These are phyloP conservation scores for Lasiommata megera DNA, from an alignment of 2,888 invertebrate genomes.

Conservation along the genomic window DNA sequence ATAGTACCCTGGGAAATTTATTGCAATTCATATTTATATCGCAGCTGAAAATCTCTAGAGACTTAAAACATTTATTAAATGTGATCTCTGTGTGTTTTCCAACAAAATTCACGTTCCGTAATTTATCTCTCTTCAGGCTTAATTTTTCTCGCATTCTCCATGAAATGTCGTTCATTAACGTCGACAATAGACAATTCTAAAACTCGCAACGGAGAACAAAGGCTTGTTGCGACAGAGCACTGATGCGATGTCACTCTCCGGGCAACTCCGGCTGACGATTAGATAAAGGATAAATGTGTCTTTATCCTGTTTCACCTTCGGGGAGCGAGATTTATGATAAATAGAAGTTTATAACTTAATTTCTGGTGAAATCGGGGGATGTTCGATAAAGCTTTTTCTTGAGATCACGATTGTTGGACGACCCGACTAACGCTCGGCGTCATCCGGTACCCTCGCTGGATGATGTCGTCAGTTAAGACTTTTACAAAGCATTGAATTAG, in stretches of 20 bases:
- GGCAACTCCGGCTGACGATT: slow-evolving; percentile 14
- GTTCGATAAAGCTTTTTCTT: background rate
- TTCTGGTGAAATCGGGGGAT: background rate
- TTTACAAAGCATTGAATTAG: no score
- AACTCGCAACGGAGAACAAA: slow-evolving; percentile 18
- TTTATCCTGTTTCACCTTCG: slow-evolving; percentile 8
- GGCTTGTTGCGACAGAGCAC: slow-evolving; percentile 15
- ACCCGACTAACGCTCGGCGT: background rate
- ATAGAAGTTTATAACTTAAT: background rate
- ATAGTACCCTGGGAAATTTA: no score
- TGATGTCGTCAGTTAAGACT: no score
- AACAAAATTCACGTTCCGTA: slow-evolving; percentile 1
- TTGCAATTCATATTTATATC: no score
- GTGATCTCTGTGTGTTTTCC: background rate
- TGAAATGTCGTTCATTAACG: slow-evolving; percentile 24
- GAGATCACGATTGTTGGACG: no score
- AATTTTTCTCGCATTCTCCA: slow-evolving; percentile 17
- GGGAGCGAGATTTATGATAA: slow-evolving; percentile 1
- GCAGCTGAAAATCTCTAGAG: background rate
- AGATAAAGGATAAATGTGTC: slow-evolving; percentile 10
- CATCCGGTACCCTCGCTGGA: no score
- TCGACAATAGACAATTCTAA: slow-evolving; percentile 22
- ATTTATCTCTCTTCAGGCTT: slow-evolving; percentile 12
- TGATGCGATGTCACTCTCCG: slow-evolving; percentile 17
- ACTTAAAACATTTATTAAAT: background rate